phyloP scores from a whole-genome alignment of 2,797 vertebrate species.

The Labeo calbasu region DNA sequence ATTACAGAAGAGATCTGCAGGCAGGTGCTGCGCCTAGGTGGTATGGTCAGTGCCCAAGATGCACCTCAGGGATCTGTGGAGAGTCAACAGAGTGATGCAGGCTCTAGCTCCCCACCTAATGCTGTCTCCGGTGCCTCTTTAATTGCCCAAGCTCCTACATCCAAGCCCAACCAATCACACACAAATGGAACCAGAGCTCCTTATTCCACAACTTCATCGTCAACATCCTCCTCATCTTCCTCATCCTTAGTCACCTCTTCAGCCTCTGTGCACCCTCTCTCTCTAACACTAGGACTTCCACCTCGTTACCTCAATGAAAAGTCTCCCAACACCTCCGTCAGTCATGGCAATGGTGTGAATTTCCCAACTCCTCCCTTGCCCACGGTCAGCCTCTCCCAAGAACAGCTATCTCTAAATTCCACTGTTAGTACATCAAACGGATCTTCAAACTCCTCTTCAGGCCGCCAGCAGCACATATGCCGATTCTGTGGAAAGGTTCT shows the following conservation, averaged over 20 bases:
- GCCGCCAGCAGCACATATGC: constrained; percentile 83
- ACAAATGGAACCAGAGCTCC: constrained; percentile 65
- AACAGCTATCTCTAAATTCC: constrained; percentile 71
- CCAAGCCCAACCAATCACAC: constrained; percentile 71
- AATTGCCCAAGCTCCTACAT: constrained; percentile 68
- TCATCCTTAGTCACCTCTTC: constrained; percentile 70
- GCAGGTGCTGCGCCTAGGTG: constrained; percentile 87
- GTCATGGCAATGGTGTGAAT: constrained; percentile 69
- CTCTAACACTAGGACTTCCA: constrained; percentile 76
- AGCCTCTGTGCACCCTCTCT: constrained; percentile 76
- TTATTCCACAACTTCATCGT: constrained; percentile 62
- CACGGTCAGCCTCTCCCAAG: constrained; percentile 71
- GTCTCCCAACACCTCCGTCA: constrained; percentile 74
- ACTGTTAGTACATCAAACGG: constrained; percentile 66
- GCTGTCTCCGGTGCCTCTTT: constrained; percentile 71
- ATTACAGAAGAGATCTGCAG: constrained; percentile 93
- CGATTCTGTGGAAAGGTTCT: constrained; percentile 91
- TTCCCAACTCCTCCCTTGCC: constrained; percentile 74
- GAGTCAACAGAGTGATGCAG: constrained; percentile 68
- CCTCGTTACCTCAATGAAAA: constrained; percentile 82
- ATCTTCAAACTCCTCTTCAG: constrained; percentile 55
- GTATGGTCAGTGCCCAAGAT: constrained; percentile 75
- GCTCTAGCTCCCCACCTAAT: constrained; percentile 75
- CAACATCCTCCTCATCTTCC: constrained; percentile 71
- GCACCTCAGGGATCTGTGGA: constrained; percentile 64